phyloP scores from a whole-genome alignment of 2,113 vertebrate species.

The Stictonetta naevosa region DNA sequence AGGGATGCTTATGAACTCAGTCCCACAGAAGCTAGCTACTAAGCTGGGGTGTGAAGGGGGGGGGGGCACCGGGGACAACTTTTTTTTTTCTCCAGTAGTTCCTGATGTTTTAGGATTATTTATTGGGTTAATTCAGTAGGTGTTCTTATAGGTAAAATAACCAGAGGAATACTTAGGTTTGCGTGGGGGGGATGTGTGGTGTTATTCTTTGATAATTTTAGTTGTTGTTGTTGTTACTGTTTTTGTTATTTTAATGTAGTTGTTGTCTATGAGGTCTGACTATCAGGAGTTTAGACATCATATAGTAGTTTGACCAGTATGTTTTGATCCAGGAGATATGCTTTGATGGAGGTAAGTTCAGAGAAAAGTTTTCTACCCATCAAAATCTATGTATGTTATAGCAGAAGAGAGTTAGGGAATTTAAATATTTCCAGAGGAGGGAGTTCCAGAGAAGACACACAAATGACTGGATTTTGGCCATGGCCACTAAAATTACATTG shows the following conservation, averaged over 20 bases:
- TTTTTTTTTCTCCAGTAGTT: background rate
- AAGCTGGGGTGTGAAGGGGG: background rate
- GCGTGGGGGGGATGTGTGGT: background rate
- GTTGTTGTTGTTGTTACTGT: background rate
- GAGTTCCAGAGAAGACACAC: background rate
- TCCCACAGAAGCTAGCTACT: background rate
- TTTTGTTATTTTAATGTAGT: background rate
- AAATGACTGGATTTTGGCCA: background rate
- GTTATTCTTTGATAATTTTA: background rate
- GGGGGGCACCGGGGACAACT: accelerated
- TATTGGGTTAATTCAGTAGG: background rate
- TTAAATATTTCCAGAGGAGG: background rate
- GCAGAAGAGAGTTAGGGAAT: background rate
- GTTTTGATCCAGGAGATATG: background rate
- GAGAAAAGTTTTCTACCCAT: background rate
- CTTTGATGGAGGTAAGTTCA: background rate
- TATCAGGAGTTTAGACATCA: background rate
- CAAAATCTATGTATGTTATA: background rate
- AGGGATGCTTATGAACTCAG: background rate
- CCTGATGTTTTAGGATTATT: background rate
- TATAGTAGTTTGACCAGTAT: background rate
- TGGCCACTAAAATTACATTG: background rate
- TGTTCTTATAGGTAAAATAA: background rate
- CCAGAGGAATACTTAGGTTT: background rate
- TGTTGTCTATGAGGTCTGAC: background rate